Conservation (phyloP, 1,140 invertebrate genomes). For the Trachymyrmex septentrionalis region DNA sequence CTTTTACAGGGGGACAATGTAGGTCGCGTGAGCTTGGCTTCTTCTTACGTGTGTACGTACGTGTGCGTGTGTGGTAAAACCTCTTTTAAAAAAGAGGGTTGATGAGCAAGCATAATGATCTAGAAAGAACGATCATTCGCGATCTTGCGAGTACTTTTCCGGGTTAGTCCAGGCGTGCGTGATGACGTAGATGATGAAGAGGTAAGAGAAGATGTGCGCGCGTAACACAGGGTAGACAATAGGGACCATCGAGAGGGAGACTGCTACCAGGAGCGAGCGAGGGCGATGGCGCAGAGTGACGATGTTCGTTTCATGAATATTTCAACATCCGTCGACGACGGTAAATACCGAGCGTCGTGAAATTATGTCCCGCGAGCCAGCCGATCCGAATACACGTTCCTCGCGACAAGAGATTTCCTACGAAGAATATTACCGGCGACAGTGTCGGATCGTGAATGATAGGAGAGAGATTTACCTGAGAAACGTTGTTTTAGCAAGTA, state of each 20-base stretch:
- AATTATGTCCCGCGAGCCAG: conserved; percentile 71
- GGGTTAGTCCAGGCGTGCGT: conserved; percentile 48
- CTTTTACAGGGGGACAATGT: background rate
- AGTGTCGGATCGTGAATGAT: background rate
- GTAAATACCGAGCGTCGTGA: conserved; percentile 77
- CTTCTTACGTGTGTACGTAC: conserved; percentile 21
- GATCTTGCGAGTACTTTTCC: background rate
- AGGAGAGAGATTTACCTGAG: conserved; percentile 28
- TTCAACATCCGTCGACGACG: conserved; percentile 75
- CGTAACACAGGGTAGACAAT: conserved; percentile 80
- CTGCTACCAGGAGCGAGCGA: conserved; percentile 38
- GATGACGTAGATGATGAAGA: conserved; percentile 54
- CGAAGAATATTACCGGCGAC: conserved; percentile 30
- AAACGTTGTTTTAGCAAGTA: conserved; percentile 4
- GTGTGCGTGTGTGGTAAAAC: conserved; percentile 24
- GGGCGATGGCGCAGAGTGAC: conserved; percentile 27
- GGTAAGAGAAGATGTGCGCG: conserved; percentile 66
- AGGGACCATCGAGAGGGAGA: conserved; percentile 78
- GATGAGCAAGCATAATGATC: conserved; percentile 30
- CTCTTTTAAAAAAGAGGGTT: background rate
- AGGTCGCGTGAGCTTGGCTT: conserved; percentile 56
- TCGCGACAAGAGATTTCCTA: conserved; percentile 38
- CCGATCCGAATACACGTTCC: conserved; percentile 49
- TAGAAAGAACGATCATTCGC: conserved; percentile 21
- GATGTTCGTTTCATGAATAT: conserved; percentile 82